These are phyloP conservation scores for Drosophila aff. DNA, from an alignment of 1,140 invertebrate species.

Conservation along the genomic window DNA sequence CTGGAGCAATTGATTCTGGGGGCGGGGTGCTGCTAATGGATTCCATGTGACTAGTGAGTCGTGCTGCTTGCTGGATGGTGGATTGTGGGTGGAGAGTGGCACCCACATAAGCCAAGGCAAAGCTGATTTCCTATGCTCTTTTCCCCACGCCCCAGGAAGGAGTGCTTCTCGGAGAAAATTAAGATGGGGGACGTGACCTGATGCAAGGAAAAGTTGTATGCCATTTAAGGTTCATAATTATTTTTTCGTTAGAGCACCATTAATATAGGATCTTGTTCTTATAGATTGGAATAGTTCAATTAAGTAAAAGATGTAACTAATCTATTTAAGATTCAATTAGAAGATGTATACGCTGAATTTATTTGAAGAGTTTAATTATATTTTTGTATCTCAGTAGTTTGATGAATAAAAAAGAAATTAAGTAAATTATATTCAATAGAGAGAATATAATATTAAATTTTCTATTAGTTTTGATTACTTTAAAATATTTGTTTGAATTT, in stretches of 20 bases:
- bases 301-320: background rate
- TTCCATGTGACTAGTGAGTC: conserved; percentile 55
- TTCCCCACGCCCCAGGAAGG: background rate
- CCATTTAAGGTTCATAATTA: conserved; percentile 23
- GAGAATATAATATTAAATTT: background rate
- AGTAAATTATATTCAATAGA: background rate
- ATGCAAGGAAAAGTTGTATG: conserved; percentile 20
- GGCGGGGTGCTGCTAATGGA: conserved; percentile 46
- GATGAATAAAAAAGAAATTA: no score
- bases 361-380: no score
- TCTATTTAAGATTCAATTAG: background rate
- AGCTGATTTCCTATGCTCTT: conserved; percentile 48
- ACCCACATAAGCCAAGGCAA: conserved; percentile 36
- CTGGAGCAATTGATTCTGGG: conserved; percentile 32
- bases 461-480: background rate
- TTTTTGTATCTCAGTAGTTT: no score
- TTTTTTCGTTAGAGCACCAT: conserved; percentile 7
- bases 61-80: conserved; percentile 7
- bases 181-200: conserved; percentile 38
- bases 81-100: conserved; percentile 8
- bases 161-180: conserved; percentile 3
- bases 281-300: conserved; percentile 3
- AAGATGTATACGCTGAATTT: background rate
- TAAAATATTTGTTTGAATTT: background rate
- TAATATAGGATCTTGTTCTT: conserved; percentile 1